Evolutionary conservation across 1,140 invertebrate species (phyloP).

Genomic region (Dolichoris vasculosae): DNA sequence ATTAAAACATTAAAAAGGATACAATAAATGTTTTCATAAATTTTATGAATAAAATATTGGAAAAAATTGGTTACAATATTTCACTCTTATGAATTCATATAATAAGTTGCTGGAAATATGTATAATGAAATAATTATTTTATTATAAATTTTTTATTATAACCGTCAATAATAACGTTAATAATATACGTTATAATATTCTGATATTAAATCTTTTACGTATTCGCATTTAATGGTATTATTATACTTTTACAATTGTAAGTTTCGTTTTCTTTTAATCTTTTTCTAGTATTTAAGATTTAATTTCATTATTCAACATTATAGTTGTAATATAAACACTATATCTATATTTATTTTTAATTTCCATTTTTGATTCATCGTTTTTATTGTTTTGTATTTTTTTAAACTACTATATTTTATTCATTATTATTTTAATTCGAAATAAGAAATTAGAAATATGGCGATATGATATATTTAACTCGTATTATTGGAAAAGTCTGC

Average conservation of each 20-base stretch:
- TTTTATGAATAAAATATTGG: too few species aligned
- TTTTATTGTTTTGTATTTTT: background rate
- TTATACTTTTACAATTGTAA: background rate
- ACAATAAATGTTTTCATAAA: too few species aligned
- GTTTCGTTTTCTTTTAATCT: background rate
- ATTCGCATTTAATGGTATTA: background rate
- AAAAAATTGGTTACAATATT: too few species aligned
- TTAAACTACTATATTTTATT: background rate
- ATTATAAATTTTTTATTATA: background rate
- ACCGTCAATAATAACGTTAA: background rate
- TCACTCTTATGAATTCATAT: background rate
- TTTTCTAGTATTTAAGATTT: background rate
- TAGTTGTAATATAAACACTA: background rate
- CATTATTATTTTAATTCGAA: background rate
- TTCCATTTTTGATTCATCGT: background rate
- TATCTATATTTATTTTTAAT: background rate
- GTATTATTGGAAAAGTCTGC: conserved; percentile 23
- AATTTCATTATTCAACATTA: background rate
- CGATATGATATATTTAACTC: conserved; percentile 70
- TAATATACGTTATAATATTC: background rate
- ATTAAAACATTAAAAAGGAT: too few species aligned
- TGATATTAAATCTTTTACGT: background rate
- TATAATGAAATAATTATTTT: background rate
- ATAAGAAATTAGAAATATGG: conserved; percentile 63
- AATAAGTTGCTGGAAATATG: background rate